Evolutionary conservation across 2,113 vertebrate species (phyloP), one percentile per base, ranked within the genome.

Genomic region (Spea multiplicata): DNA sequence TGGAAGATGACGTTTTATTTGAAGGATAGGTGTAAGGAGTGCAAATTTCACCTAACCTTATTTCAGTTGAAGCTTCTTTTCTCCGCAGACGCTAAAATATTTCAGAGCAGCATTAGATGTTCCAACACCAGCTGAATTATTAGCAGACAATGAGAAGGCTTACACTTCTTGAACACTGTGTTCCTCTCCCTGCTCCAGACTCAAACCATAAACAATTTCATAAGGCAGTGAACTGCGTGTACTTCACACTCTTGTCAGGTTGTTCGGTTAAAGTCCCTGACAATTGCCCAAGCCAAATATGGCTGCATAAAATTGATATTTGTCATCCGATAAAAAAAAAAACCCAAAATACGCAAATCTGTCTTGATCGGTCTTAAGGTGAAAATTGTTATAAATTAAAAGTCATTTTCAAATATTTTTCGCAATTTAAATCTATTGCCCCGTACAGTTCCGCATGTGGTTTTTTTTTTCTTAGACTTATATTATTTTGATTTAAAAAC

Each of bases 171-270:
- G 75, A 49, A 76, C 52, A 66, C 6, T 49, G 68, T 76, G 66
- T 70, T 69, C 75, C 53, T 59, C 4, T 52, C 52, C 9, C 16
- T 48, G 9, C 44, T 68, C 46, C 50, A 47, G 50, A 50, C 50
- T 69, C 52, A 59, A 76, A 61, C 53, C 52, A 69, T 69, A 76
- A 76, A 76, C 75, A 69, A 67, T n/a, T 49, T 70, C 69, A 69
- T 49, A 76, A 70, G 53, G 65, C 52, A 70, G 48, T 76, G 75
- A 67, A 69, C 70, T 30, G 53, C 65, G 48, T 59, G 10, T 59
- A 12, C 10, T 76, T 61, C 75, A 76, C 75, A 59, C 75, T 76
- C 44, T n/a, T 44, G 45, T 49, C 48, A 50, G 46, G 46, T 45
- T 76, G 66, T 69, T 17, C 50, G 12, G 48, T 69, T 47, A 48